Percentiles rank a stretch among this genome's conserved stretches.
These are phyloP conservation scores for Aethina tumida DNA, from an alignment of 1,140 invertebrate species.

Conservation along the genomic window DNA sequence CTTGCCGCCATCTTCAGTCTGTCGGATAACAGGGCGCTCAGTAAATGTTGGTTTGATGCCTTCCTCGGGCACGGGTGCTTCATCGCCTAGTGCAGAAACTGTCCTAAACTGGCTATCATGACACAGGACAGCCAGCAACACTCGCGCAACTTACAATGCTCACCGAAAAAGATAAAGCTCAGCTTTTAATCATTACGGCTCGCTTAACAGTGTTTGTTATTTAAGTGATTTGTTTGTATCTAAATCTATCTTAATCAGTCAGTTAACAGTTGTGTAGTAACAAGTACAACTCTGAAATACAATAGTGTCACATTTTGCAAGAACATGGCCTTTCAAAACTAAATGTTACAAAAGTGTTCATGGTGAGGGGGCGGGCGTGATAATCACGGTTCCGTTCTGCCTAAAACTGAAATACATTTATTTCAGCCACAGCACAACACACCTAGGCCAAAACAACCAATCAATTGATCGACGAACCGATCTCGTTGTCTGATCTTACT, in stretches of 20 bases:
- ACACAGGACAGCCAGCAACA: constrained; percentile 31
- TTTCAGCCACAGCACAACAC: too few relatives aligned
- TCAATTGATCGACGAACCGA: neutral
- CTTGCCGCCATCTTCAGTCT: constrained; percentile 85
- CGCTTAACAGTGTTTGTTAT: constrained; percentile 30
- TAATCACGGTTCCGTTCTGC: constrained; percentile 18
- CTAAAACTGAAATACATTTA: constrained; percentile 17
- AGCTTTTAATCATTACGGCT: constrained; percentile 35
- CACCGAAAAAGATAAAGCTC: constrained; percentile 32
- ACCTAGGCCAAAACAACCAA: constrained; percentile 3
- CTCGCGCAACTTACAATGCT: constrained; percentile 34
- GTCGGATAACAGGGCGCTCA: constrained; percentile 88
- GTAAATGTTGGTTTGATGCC: constrained; percentile 92
- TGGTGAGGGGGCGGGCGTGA: constrained; percentile 15
- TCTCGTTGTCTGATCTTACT: neutral
- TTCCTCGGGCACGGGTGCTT: constrained; percentile 81
- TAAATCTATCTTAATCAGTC: too few relatives aligned
- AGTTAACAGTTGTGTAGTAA: constrained; percentile 18
- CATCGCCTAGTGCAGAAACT: constrained; percentile 64
- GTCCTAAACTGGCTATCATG: constrained; percentile 34
- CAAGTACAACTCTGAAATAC: constrained; percentile 28
- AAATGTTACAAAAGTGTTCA: constrained; percentile 25
- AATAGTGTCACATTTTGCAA: constrained; percentile 34
- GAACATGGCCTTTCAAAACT: constrained; percentile 34
- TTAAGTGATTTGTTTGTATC: too few relatives aligned